Evolutionary conservation across 2,113 vertebrate species (phyloP).

Genomic region (Drymodes brunneopygia): DNA sequence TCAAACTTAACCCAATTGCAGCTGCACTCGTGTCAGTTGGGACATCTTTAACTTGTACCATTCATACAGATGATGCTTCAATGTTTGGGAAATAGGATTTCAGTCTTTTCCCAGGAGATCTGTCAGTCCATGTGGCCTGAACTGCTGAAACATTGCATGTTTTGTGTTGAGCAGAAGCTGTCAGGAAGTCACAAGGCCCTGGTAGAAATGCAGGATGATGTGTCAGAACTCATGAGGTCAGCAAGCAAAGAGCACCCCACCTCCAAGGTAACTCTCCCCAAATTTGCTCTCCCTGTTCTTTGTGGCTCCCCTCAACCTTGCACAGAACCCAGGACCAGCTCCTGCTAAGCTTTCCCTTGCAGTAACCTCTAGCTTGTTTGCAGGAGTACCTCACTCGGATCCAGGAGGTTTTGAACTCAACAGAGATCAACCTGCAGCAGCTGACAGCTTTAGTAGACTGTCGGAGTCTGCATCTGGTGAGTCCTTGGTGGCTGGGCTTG

Average conservation of each 20-base stretch:
- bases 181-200: conserved; percentile 95
- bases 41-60: background rate
- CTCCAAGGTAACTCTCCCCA: conserved; percentile 78
- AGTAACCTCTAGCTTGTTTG: background rate
- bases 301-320: background rate
- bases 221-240: conserved; percentile 83
- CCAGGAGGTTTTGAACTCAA: conserved; percentile 89
- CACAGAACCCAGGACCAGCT: background rate
- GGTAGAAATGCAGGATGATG: conserved; percentile 95
- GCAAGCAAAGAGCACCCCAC: conserved; percentile 80
- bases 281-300: background rate
- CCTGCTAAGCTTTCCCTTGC: background rate
- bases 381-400: conserved; percentile 86
- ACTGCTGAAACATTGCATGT: background rate
- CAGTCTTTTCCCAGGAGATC: background rate
- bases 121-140: background rate
- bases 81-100: background rate
- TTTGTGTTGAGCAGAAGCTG: conserved; percentile 83
- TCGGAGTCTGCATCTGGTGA: conserved; percentile 96
- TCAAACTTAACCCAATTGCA: background rate
- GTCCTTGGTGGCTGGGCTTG: background rate
- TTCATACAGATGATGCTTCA: background rate
- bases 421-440: conserved; percentile 92
- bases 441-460: conserved; percentile 97
- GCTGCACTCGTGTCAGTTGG: background rate